Evolutionary conservation across 2,888 invertebrate species (phyloP).

Genomic region (Kryphioiulus occultus): DNA sequence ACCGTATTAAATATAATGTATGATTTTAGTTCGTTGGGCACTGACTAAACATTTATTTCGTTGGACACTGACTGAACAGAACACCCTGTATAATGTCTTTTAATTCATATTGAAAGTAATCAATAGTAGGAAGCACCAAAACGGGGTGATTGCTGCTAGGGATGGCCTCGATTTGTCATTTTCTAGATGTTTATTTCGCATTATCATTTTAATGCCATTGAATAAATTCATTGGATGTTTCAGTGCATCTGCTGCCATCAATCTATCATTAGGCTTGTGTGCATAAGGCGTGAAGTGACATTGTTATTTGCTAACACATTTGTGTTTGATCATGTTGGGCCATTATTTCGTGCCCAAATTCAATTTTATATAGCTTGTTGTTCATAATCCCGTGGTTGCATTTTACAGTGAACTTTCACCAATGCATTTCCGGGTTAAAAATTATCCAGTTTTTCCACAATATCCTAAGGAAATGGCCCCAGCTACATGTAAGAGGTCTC

Average conservation of each 20-base stretch:
- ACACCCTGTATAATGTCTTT: neutral
- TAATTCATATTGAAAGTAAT: too few species aligned
- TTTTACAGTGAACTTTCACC: neutral
- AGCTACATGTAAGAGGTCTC: too few species aligned
- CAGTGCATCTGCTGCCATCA: neutral
- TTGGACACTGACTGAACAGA: too few species aligned
- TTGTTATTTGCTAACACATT: neutral
- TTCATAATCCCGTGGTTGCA: neutral
- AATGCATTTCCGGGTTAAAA: neutral
- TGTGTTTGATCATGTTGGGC: too few species aligned
- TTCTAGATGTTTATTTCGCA: too few species aligned
- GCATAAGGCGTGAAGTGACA: neutral
- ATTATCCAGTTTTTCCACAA: neutral
- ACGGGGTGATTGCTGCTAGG: too few species aligned
- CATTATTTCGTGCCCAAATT: neutral
- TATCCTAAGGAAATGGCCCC: neutral
- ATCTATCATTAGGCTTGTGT: neutral
- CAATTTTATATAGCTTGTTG: neutral
- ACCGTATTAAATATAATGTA: too few species aligned
- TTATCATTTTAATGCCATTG: neutral
- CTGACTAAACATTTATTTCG: too few species aligned
- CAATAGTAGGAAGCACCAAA: neutral
- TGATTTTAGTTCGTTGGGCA: too few species aligned
- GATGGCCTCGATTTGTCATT: too few species aligned
- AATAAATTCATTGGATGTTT: neutral